Conservation (phyloP, 2,797 vertebrate species). For the Sebastolobus altivelis region DNA sequence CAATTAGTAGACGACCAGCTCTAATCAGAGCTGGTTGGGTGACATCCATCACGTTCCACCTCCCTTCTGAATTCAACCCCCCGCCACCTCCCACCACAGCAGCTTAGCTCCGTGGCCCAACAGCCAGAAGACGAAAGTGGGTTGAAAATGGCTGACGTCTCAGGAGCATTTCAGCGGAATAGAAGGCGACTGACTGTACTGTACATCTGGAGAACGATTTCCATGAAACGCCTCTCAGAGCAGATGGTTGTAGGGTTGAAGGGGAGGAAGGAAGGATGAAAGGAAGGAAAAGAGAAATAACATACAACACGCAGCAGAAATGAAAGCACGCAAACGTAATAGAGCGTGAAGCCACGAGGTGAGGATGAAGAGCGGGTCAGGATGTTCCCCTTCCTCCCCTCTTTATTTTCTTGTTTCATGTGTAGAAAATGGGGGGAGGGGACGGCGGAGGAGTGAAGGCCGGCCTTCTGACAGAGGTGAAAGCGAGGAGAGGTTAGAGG, state of each 20-base stretch:
- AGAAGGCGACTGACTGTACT: background rate
- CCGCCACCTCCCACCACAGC: background rate
- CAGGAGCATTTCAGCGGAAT: background rate
- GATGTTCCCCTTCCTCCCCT: slow-evolving; percentile 24
- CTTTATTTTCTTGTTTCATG: background rate
- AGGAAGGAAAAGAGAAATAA: background rate
- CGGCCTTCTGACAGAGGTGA: slow-evolving; percentile 15
- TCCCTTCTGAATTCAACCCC: background rate
- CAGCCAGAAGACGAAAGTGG: slow-evolving; percentile 10
- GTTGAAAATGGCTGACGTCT: slow-evolving; percentile 55
- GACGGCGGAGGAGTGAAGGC: background rate
- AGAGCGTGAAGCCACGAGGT: slow-evolving; percentile 63
- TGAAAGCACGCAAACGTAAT: slow-evolving; percentile 60
- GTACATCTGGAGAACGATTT: slow-evolving; percentile 15
- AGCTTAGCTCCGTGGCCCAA: slow-evolving; percentile 14
- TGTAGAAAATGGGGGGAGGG: background rate
- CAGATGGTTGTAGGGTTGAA: slow-evolving; percentile 20
- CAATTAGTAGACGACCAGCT: background rate
- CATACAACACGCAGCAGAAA: background rate
- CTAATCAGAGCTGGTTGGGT: slow-evolving; percentile 4
- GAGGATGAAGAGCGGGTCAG: slow-evolving; percentile 57
- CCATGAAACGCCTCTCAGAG: background rate
- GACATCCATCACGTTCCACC: slow-evolving; percentile 28
- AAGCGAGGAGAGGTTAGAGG: slow-evolving; percentile 13
- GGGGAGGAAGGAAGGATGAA: background rate